A percentile compares a stretch with the other conserved stretches of the same genome.
Conservation (phyloP, 2,888 invertebrate genomes). For the Philhelius pedissequus region DNA sequence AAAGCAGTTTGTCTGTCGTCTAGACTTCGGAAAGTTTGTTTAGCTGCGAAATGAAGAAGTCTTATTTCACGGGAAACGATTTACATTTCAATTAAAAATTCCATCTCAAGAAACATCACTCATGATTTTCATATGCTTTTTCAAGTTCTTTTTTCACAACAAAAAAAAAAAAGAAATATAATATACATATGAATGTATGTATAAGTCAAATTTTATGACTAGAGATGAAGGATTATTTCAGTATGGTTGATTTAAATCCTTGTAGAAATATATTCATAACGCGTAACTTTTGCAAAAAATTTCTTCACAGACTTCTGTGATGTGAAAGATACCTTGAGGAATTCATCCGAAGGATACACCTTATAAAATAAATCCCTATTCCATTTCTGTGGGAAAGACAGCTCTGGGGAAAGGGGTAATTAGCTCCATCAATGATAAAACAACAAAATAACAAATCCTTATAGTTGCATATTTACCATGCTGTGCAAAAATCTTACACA, state of each 20-base stretch:
- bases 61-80: conserved; percentile 13
- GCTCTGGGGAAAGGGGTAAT: neutral
- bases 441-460: neutral
- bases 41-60: neutral
- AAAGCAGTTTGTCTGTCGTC: conserved; percentile 1
- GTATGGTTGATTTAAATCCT: conserved; percentile 38
- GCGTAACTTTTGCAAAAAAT: conserved; percentile 29
- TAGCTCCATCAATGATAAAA: neutral
- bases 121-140: conserved; percentile 22
- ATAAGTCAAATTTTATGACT: neutral
- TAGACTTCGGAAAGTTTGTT: conserved; percentile 50
- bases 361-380: neutral
- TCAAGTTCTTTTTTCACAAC: neutral
- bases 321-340: neutral
- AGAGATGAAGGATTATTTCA: neutral
- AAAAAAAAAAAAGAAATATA: neutral
- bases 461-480: neutral
- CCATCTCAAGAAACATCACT: conserved; percentile 30
- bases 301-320: neutral
- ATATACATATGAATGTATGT: neutral
- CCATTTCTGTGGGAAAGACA: neutral
- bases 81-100: conserved; percentile 66
- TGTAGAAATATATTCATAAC: conserved; percentile 52
- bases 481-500: no score
- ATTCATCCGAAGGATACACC: neutral